Evolutionary conservation across 2,888 invertebrate genomes (phyloP).

Genomic region (Autographa gamma): DNA sequence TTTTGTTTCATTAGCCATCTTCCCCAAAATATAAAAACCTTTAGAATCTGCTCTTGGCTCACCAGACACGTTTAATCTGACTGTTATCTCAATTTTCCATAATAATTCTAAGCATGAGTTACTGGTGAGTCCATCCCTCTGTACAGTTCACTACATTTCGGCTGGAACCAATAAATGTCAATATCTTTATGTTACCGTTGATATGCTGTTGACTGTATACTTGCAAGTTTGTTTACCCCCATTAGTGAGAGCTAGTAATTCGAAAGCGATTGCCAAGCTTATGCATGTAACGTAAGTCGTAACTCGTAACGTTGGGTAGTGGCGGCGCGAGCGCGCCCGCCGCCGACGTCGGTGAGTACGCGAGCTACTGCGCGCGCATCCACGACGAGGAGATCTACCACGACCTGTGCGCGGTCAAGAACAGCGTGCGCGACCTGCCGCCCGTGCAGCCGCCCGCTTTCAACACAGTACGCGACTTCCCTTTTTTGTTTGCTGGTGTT

Average conservation of each 20-base stretch:
- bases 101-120: neutral
- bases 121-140: neutral
- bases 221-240: neutral
- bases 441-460: conserved; percentile 82
- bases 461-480: conserved; percentile 85
- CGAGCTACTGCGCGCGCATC: conserved; percentile 91
- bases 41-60: neutral
- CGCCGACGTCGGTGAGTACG: conserved; percentile 90
- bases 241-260: conserved; percentile 37
- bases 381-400: conserved; percentile 98
- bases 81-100: too few relatives aligned
- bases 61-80: too few relatives aligned
- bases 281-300: conserved; percentile 55
- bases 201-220: neutral
- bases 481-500: conserved; percentile 48
- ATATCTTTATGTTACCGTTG: neutral
- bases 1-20: conserved; percentile 56
- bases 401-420: conserved; percentile 95
- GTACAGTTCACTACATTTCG: neutral
- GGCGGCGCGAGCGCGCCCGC: conserved; percentile 71
- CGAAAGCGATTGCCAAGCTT: conserved; percentile 57
- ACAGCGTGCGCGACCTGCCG: conserved; percentile 84
- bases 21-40: neutral
- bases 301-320: conserved; percentile 66
- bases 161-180: neutral